phyloP scores from a whole-genome alignment of 1,140 invertebrate genomes.

The Halyomorpha halys region DNA sequence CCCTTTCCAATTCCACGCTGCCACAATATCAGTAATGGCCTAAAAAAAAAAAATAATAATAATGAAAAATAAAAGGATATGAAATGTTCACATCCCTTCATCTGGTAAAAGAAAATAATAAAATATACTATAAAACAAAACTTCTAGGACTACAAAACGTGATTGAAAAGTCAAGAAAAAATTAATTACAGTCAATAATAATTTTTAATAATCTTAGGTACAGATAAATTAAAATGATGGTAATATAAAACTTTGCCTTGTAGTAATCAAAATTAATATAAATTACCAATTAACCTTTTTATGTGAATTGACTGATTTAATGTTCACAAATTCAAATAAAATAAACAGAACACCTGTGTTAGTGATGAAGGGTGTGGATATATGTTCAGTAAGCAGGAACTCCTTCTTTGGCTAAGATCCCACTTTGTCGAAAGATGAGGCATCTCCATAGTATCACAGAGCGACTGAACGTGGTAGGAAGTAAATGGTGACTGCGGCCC shows the following conservation, averaged over 20 bases:
- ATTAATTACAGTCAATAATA: background rate
- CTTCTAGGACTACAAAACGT: background rate
- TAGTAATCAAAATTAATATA: too few relatives aligned
- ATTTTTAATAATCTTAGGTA: too few relatives aligned
- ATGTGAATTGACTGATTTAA: too few relatives aligned
- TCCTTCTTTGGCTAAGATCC: constrained; percentile 46
- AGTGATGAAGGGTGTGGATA: constrained; percentile 67
- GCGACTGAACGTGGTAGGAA: constrained; percentile 66
- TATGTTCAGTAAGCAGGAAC: constrained; percentile 63
- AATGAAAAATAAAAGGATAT: too few relatives aligned
- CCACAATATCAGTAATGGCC: constrained; percentile 63
- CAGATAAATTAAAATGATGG: too few relatives aligned
- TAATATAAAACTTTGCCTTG: too few relatives aligned
- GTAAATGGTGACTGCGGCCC: constrained; percentile 59
- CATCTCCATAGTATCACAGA: constrained; percentile 78
- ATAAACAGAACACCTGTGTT: constrained; percentile 40
- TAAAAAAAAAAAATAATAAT: constrained; percentile 30
- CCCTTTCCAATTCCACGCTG: constrained; percentile 65
- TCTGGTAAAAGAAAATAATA: background rate
- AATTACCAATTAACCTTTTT: too few relatives aligned
- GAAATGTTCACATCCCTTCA: background rate
- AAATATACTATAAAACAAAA: background rate
- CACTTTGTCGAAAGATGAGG: constrained; percentile 70
- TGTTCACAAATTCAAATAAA: too few relatives aligned
- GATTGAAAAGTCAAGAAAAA: background rate